Percentiles rank a stretch among this genome's conserved stretches.
These are phyloP conservation scores for Homarus americanus DNA, from an alignment of 1,140 invertebrate species.

Conservation along the genomic window DNA sequence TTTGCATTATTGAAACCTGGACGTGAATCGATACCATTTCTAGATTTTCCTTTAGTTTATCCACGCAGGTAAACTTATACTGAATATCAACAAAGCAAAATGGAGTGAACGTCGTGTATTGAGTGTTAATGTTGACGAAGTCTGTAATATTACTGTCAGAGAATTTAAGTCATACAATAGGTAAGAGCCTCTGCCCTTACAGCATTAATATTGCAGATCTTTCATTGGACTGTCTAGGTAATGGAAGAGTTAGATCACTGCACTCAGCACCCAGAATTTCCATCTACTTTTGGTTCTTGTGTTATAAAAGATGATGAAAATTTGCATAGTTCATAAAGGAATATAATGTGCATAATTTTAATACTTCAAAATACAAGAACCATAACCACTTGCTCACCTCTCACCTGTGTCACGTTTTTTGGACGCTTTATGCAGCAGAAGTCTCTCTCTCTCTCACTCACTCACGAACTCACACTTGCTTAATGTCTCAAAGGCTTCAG, in stretches of 20 bases:
- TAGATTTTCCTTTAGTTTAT: no score
- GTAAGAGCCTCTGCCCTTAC: background rate
- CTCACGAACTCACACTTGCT: slow-evolving; percentile 40
- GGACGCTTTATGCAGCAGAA: slow-evolving; percentile 45
- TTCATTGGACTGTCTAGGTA: background rate
- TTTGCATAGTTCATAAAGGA: background rate
- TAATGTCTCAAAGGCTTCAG: slow-evolving; percentile 6
- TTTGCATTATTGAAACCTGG: background rate
- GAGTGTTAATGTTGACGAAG: background rate
- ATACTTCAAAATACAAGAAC: background rate
- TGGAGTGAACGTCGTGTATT: background rate
- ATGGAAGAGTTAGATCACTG: background rate
- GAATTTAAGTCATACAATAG: background rate
- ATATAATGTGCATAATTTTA: background rate
- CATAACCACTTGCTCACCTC: background rate
- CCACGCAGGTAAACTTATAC: no score
- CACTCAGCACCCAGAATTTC: background rate
- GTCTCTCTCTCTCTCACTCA: no score
- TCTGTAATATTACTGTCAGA: background rate
- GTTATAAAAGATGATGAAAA: background rate
- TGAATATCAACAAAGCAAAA: background rate
- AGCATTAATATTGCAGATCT: background rate
- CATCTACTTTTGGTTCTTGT: background rate
- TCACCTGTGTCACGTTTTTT: background rate
- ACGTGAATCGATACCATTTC: no score